Evolutionary conservation across 2,113 vertebrate genomes (phyloP).

Genomic region (Mobula birostris): DNA sequence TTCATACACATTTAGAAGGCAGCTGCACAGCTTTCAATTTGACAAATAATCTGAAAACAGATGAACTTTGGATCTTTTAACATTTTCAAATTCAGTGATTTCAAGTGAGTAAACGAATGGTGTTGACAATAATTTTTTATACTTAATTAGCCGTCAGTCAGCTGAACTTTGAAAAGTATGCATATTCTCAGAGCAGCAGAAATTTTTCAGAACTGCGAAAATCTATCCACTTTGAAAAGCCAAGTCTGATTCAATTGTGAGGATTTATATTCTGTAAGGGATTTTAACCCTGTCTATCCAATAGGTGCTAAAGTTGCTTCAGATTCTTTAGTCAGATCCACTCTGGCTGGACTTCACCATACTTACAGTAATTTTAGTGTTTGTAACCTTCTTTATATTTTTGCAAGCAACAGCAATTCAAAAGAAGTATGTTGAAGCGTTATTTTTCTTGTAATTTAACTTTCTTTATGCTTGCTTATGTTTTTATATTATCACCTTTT

Average conservation of each 20-base stretch:
- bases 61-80: not conserved
- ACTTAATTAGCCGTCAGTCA: slow-evolving; percentile 6
- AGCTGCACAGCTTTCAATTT: not conserved
- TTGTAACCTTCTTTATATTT: too few species aligned
- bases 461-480: too few species aligned
- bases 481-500: too few species aligned
- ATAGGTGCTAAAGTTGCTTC: not conserved
- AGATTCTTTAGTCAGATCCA: not conserved
- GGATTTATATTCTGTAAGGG: not conserved
- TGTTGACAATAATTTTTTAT: not conserved
- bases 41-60: not conserved
- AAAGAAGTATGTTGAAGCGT: too few species aligned
- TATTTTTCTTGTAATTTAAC: too few species aligned
- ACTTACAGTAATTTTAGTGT: not conserved
- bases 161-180: not conserved
- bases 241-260: not conserved
- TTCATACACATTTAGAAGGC: not conserved
- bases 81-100: not conserved
- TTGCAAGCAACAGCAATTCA: too few species aligned
- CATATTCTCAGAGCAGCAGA: not conserved
- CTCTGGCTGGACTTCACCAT: not conserved
- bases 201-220: not conserved
- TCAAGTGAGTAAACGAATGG: not conserved
- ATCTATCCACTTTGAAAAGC: not conserved
- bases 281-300: not conserved